These are phyloP conservation scores for Noctua pronuba DNA, from an alignment of 2,888 invertebrate genomes.

Conservation along the genomic window DNA sequence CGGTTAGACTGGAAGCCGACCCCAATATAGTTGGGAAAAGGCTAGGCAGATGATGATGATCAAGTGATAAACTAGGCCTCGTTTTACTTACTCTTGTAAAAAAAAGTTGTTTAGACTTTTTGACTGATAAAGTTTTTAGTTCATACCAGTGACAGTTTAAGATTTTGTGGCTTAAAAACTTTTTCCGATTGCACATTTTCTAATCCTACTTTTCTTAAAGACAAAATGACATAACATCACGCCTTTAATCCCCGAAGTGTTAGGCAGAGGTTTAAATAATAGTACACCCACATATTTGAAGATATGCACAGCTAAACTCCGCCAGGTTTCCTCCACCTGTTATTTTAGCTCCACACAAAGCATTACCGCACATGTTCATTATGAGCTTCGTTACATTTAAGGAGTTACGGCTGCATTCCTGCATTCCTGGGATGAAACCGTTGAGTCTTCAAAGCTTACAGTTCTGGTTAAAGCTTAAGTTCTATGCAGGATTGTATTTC, in stretches of 20 bases:
- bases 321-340: background rate
- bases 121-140: too few species aligned
- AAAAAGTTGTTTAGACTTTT: too few species aligned
- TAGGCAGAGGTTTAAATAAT: background rate
- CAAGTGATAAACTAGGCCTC: too few species aligned
- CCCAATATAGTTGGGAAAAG: too few species aligned
- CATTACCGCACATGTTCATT: background rate
- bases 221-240: too few species aligned
- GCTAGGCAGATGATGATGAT: too few species aligned
- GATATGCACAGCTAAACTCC: background rate
- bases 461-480: background rate
- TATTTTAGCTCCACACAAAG: conserved; percentile 2
- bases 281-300: background rate
- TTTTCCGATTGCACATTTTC: background rate
- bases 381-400: conserved; percentile 5
- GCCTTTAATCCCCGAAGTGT: too few species aligned
- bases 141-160: too few species aligned
- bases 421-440: conserved; percentile 2
- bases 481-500: background rate
- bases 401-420: background rate
- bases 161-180: background rate
- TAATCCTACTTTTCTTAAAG: too few species aligned
- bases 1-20: too few species aligned
- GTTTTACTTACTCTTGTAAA: too few species aligned
- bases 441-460: conserved; percentile 1